Evolutionary conservation across 2,797 vertebrate species (phyloP).

Genomic region (Poeciliopsis presidionis): DNA sequence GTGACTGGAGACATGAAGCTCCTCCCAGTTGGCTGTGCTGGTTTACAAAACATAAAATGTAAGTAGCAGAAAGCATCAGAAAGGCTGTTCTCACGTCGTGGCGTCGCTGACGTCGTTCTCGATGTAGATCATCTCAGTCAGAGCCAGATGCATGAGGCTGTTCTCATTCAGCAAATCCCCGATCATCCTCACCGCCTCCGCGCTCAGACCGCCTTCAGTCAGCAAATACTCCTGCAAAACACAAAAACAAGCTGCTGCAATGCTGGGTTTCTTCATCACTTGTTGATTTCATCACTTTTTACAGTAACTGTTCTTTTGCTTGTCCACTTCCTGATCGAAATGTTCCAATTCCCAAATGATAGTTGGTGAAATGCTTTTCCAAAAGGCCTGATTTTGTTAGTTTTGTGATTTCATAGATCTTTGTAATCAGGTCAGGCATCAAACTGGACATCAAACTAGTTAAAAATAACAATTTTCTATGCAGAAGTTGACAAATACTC

Average conservation of each 20-base stretch:
- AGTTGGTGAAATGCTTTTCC: not conserved
- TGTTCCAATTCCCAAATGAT: not conserved
- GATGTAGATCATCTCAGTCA: constrained; percentile 38
- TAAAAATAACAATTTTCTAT: not conserved
- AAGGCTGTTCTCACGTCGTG: not conserved
- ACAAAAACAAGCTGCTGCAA: rapidly evolving
- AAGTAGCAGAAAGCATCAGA: rapidly evolving
- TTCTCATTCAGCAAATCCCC: constrained; percentile 37
- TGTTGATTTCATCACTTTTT: not conserved
- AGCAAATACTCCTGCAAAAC: constrained; percentile 25
- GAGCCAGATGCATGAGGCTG: constrained; percentile 31
- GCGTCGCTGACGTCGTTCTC: constrained; percentile 12
- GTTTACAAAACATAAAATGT: not conserved
- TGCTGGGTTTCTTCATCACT: not conserved
- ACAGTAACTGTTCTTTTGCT: not conserved
- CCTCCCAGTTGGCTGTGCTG: not conserved
- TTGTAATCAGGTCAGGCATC: not conserved
- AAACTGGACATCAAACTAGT: not conserved
- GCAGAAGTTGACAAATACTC: not conserved
- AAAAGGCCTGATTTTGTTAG: not conserved
- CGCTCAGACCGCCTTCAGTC: constrained; percentile 15
- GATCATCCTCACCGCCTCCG: constrained; percentile 36
- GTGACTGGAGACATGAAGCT: not conserved
- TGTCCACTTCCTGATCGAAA: not conserved
- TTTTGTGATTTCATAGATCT: not conserved